Conservation (phyloP, 2,113 vertebrate genomes). For the Poecilia latipinna region DNA sequence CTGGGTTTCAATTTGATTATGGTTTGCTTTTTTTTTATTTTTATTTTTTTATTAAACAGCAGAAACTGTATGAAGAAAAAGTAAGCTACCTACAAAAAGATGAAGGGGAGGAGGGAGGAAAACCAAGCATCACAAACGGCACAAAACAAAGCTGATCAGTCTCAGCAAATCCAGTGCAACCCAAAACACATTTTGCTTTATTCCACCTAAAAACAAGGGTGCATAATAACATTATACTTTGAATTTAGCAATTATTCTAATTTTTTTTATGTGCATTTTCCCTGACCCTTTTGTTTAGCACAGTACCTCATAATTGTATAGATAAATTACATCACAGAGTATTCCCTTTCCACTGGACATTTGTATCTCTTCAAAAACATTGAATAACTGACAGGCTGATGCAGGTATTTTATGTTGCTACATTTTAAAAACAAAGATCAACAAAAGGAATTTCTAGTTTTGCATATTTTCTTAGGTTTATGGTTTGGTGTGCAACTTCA, state of each 20-base stretch:
- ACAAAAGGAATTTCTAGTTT: constrained; percentile 60
- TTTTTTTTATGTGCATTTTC: constrained; percentile 71
- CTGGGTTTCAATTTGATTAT: constrained; percentile 70
- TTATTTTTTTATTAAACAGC: constrained; percentile 52
- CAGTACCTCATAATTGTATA: constrained; percentile 80
- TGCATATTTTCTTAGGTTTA: constrained; percentile 75
- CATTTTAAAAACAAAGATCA: constrained; percentile 66
- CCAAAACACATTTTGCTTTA: constrained; percentile 76
- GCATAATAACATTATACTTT: constrained; percentile 69
- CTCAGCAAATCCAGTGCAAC: constrained; percentile 83
- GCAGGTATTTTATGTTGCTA: constrained; percentile 77
- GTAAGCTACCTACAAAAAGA: constrained; percentile 66
- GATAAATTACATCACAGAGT: constrained; percentile 77
- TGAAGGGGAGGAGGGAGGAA: constrained; percentile 44
- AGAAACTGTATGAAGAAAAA: constrained; percentile 66
- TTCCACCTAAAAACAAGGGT: constrained; percentile 69
- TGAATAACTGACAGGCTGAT: constrained; percentile 71
- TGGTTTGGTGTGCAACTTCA: constrained; percentile 63
- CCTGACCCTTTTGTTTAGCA: constrained; percentile 81
- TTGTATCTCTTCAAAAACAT: constrained; percentile 73
- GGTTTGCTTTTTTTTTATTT: constrained; percentile 47
- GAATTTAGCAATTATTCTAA: constrained; percentile 73
- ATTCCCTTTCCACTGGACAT: constrained; percentile 78
- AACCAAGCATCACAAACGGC: constrained; percentile 58
- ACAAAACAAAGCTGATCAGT: constrained; percentile 56